Base-by-base conservation (phyloP, 2,113 vertebrate species). In the Octodon degus region DNA sequence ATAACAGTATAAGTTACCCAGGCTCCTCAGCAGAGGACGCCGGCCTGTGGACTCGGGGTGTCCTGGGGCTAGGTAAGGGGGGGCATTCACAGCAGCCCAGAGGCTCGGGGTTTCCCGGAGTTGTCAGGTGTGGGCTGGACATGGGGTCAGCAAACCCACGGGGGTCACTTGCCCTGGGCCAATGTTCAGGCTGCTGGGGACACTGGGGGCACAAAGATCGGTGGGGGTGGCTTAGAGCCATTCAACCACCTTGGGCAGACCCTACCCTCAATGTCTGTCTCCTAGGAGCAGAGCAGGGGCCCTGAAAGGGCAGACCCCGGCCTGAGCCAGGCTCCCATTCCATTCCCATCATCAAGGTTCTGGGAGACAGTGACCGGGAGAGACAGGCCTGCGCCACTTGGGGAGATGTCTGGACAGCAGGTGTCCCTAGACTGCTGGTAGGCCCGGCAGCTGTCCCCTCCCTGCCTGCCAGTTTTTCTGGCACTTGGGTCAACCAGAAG, bases 1-100 rank as follows among this genome's bases (percentile, higher is more conserved):
- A 98, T 98, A 98, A 98, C 98, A 98, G 98, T 97, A 98, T 99
- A 99, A 99, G 98, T 99, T 99, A 99, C 98, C 98, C 98, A 97
- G 98, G 96, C 97, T 95, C 97, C 97, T 96, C 90, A 97, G 98
- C 96, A 96, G 98, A 98, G 97, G 97, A 93, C 74, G 90, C 97
- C 89, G 14, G 93, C 93, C 91, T 76, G 70, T 37, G 74, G 92
- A 84, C 68, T 14, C 0, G 0, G 40, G 55, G 60, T n/a, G 24
- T 87, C 80, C 96, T 5, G 62, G 94, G 90, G 86, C 67, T 53
- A 27, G 40, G 40, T 0, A 5, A 70, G n/a, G 20, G 13, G n/a
- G 93, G 79, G 67, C 58, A 30, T 58, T 72, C 88, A 47, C 25
- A 27, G 91, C 14, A 32, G 81, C 91, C 92, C 67, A 72, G 90